Percentiles rank a stretch among this genome's conserved stretches.
phyloP scores from a whole-genome alignment of 1,140 invertebrate species.

The Drosophila jambulina region DNA sequence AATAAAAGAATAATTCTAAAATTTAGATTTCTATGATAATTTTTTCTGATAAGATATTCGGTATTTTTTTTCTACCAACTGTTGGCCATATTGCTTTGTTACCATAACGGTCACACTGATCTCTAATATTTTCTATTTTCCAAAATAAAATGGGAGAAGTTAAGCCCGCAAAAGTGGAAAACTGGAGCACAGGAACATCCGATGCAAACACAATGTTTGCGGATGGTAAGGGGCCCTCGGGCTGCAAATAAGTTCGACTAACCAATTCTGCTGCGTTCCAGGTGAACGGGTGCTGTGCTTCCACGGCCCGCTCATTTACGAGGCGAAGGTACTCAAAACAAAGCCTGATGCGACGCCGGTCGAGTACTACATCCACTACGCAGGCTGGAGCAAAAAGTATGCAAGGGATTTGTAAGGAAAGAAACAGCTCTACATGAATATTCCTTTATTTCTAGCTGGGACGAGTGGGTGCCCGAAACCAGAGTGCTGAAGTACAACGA shows the following conservation, averaged over 20 bases:
- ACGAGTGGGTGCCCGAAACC: constrained; percentile 98
- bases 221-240: constrained; percentile 86
- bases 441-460: constrained; percentile 91
- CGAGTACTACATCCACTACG: constrained; percentile 98
- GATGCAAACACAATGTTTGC: constrained; percentile 86
- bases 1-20: too few species aligned
- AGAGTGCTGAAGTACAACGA: constrained; percentile 97
- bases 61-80: constrained; percentile 11
- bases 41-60: neutral
- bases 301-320: constrained; percentile 97
- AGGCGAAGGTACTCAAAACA: constrained; percentile 97
- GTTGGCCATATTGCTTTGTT: neutral
- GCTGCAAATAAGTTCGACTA: constrained; percentile 4
- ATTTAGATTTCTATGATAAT: too few species aligned
- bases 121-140: constrained; percentile 41
- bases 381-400: constrained; percentile 99
- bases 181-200: constrained; percentile 22
- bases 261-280: constrained; percentile 79
- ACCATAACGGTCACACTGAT: constrained; percentile 16
- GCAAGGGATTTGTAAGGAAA: constrained; percentile 58
- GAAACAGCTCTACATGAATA: constrained; percentile 3
- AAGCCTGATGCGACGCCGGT: constrained; percentile 93
- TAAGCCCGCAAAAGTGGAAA: constrained; percentile 67
- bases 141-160: constrained; percentile 70
- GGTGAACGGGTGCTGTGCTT: constrained; percentile 98